These are phyloP conservation scores for Lepidurus couesii DNA, from an alignment of 1,140 invertebrate genomes.

Conservation along the genomic window DNA sequence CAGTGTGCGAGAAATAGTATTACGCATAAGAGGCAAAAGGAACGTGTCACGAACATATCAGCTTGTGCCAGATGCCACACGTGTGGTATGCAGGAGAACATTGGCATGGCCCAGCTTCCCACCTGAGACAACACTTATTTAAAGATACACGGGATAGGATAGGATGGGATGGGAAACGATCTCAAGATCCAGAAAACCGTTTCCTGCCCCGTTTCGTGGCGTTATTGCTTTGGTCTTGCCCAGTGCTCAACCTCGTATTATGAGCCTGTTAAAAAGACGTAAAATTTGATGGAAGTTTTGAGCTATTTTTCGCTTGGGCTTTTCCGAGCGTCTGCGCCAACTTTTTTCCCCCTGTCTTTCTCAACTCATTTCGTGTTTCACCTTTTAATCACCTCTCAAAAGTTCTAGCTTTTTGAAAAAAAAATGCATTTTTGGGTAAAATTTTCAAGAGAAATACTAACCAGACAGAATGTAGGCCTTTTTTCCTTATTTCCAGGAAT, in stretches of 20 bases:
- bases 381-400: not conserved
- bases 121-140: slow-evolving; percentile 22
- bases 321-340: not conserved
- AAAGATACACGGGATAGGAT: not conserved
- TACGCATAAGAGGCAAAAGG: slow-evolving; percentile 13
- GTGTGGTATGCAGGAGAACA: slow-evolving; percentile 18
- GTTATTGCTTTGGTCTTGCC: slow-evolving; percentile 18
- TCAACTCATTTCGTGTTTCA: not conserved
- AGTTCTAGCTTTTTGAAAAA: too few relatives aligned
- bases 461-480: too few relatives aligned
- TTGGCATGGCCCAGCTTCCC: slow-evolving; percentile 20
- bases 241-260: slow-evolving; percentile 18
- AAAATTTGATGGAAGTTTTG: slow-evolving; percentile 13
- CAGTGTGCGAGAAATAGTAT: not conserved
- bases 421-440: too few relatives aligned
- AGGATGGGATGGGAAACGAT: not conserved
- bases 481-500: too few relatives aligned
- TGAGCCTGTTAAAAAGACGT: slow-evolving; percentile 12
- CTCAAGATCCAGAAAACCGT: not conserved
- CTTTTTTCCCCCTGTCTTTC: not conserved
- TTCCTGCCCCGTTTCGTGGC: slow-evolving; percentile 1
- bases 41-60: slow-evolving; percentile 3
- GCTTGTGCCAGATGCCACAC: slow-evolving; percentile 12
- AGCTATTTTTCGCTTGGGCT: not conserved
- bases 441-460: too few relatives aligned